Conservation (phyloP, 2,888 invertebrate genomes). For the Notodonta dromedarius region DNA sequence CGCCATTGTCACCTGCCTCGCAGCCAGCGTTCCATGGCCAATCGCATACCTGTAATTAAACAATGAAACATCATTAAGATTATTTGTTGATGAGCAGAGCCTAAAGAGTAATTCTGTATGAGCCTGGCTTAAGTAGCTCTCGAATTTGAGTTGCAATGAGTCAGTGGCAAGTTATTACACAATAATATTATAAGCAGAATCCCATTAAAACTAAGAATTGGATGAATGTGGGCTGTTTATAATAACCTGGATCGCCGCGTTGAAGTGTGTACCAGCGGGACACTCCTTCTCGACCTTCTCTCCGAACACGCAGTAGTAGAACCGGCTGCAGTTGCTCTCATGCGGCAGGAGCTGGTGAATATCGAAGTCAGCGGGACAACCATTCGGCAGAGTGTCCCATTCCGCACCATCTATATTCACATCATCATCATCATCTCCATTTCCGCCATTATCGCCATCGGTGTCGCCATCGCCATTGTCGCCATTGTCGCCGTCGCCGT, state of each 20-base stretch:
- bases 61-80: too few species aligned
- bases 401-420: constrained; percentile 8
- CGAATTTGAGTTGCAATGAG: too few species aligned
- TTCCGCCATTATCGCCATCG: not conserved
- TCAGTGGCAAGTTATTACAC: too few species aligned
- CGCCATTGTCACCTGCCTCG: constrained; percentile 1
- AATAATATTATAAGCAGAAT: too few species aligned
- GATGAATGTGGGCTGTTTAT: too few species aligned
- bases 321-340: constrained; percentile 50
- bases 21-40: constrained; percentile 37
- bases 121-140: too few species aligned
- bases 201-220: too few species aligned
- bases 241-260: too few species aligned
- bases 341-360: constrained; percentile 53
- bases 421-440: not conserved
- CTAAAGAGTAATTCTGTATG: too few species aligned
- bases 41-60: constrained; percentile 37
- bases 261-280: constrained; percentile 49
- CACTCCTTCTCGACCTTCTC: constrained; percentile 44
- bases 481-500: constrained; percentile 14
- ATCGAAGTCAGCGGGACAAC: constrained; percentile 49
- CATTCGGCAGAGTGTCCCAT: constrained; percentile 41
- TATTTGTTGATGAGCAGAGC: too few species aligned
- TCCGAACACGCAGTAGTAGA: constrained; percentile 58
- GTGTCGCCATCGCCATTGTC: not conserved